These are phyloP conservation scores for Beroe forskalii DNA, from an alignment of 37 sponge, comb jelly and placozoan genomes.

Conservation along the genomic window DNA sequence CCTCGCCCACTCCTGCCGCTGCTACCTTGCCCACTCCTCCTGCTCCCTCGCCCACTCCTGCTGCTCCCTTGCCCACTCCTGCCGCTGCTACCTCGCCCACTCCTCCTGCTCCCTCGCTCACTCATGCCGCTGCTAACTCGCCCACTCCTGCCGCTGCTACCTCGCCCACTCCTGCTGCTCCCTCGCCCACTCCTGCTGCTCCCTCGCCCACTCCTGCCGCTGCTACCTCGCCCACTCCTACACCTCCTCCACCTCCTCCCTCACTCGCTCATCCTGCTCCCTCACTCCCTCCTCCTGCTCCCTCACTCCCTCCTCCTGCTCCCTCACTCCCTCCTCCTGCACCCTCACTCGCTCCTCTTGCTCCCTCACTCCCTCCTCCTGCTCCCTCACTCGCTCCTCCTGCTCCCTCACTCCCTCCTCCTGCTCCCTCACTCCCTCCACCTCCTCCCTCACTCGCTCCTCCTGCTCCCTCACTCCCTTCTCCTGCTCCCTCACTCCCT, in stretches of 20 bases:
- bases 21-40: too few species aligned
- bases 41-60: too few species aligned
- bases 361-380: background rate
- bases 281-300: background rate
- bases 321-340: background rate
- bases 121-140: too few species aligned
- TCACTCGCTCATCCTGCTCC: background rate
- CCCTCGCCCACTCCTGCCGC: too few species aligned
- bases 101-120: background rate
- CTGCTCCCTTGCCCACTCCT: too few species aligned
- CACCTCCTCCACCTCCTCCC: background rate
- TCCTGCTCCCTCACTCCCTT: background rate
- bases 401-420: too few species aligned
- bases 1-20: too few species aligned
- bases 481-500: background rate
- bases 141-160: too few species aligned
- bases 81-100: too few species aligned
- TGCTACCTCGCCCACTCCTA: too few species aligned
- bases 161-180: too few species aligned
- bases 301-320: background rate
- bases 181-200: too few species aligned
- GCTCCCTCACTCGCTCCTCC: background rate
- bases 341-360: background rate
- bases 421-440: background rate
- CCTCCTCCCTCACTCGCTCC: background rate